Conservation (phyloP, 1,140 invertebrate genomes). For the Diorhabda elongata region DNA sequence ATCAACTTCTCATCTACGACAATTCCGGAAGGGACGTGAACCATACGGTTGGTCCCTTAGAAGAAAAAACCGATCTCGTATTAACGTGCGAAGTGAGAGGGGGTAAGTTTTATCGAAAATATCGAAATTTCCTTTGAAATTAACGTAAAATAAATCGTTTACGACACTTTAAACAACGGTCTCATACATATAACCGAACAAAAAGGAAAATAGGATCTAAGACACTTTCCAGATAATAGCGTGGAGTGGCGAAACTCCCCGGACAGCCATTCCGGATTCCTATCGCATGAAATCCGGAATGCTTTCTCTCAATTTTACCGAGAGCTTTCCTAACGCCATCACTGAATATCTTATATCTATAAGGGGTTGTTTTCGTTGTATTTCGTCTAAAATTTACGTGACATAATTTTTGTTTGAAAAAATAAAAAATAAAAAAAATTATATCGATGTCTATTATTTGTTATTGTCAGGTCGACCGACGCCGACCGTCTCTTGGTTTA, state of each 20-base stretch:
- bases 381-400: no score
- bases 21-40: conserved; percentile 70
- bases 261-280: conserved; percentile 13
- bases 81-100: conserved; percentile 85
- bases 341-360: no score
- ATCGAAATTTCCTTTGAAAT: no score
- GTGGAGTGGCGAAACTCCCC: conserved; percentile 7
- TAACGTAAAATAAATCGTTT: no score
- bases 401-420: no score
- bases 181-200: not conserved
- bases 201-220: conserved; percentile 10
- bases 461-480: conserved; percentile 69
- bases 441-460: not conserved
- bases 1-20: conserved; percentile 78
- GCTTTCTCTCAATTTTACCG: conserved; percentile 10
- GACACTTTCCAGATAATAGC: conserved; percentile 5
- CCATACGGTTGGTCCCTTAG: conserved; percentile 74
- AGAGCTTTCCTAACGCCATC: conserved; percentile 8
- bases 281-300: not conserved
- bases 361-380: no score
- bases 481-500: conserved; percentile 73
- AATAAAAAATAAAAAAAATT: no score
- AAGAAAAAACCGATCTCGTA: conserved; percentile 74
- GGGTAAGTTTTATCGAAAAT: conserved; percentile 59
- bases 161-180: no score